phyloP scores from a whole-genome alignment of 1,140 invertebrate genomes.

The Rhizoglyphus robini region DNA sequence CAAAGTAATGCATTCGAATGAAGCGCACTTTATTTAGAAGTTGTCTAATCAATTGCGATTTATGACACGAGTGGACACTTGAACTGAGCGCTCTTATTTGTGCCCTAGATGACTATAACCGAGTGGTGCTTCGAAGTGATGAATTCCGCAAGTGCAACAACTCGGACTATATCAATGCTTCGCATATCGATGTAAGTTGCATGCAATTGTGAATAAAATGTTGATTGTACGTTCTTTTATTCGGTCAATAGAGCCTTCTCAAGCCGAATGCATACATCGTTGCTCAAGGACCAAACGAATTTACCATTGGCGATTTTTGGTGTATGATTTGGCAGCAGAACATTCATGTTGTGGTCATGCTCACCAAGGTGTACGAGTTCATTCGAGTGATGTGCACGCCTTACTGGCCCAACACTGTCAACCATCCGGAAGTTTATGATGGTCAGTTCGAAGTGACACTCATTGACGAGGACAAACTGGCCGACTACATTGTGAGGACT shows the following conservation, averaged over 20 bases:
- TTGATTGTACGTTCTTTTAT: background rate
- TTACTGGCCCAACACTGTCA: conserved; percentile 67
- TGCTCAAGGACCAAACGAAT: conserved; percentile 75
- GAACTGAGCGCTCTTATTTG: too few species aligned
- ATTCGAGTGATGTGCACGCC: conserved; percentile 88
- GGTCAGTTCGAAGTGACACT: conserved; percentile 61
- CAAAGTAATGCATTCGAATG: too few species aligned
- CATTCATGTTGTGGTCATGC: conserved; percentile 70
- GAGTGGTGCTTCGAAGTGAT: conserved; percentile 56
- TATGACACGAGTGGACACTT: too few species aligned
- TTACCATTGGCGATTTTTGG: conserved; percentile 82
- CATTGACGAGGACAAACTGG: conserved; percentile 68
- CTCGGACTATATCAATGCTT: conserved; percentile 91
- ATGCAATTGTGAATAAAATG: background rate
- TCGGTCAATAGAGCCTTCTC: conserved; percentile 57
- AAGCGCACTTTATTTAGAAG: too few species aligned
- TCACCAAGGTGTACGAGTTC: conserved; percentile 86
- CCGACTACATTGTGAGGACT: conserved; percentile 79
- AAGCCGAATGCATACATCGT: conserved; percentile 87
- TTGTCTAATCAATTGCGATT: too few species aligned
- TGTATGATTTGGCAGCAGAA: conserved; percentile 94
- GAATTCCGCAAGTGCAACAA: conserved; percentile 42
- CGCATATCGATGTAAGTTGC: conserved; percentile 81
- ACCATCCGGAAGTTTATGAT: conserved; percentile 36
- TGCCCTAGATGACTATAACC: conserved; percentile 71